Evolutionary conservation across 2,113 vertebrate genomes (phyloP).

Genomic region (Pao palembangensis): DNA sequence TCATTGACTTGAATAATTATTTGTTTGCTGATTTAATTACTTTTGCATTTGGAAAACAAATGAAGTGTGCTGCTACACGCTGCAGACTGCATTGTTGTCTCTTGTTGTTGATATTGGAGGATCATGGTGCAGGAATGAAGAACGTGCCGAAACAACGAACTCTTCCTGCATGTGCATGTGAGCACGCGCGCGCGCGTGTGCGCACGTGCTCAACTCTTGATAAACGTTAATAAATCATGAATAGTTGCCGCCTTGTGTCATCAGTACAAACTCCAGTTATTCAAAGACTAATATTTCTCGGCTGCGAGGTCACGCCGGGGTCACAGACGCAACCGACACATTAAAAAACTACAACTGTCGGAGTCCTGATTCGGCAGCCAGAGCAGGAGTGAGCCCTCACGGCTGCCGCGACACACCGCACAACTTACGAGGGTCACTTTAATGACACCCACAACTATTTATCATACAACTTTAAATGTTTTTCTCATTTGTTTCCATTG

Average conservation of each 20-base stretch:
- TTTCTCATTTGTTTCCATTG: slow-evolving; percentile 80
- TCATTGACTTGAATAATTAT: slow-evolving; percentile 83
- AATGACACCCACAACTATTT: slow-evolving; percentile 68
- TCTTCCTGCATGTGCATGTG: background rate
- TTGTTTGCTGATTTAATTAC: slow-evolving; percentile 82
- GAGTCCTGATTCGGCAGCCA: slow-evolving; percentile 34
- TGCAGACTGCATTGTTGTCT: slow-evolving; percentile 16
- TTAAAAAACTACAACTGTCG: slow-evolving; percentile 55
- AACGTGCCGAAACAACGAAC: background rate
- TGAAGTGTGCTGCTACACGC: slow-evolving; percentile 44
- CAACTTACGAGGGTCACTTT: slow-evolving; percentile 57
- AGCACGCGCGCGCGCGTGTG: background rate
- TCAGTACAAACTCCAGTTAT: slow-evolving; percentile 52
- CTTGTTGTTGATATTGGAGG: background rate
- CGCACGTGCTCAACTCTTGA: slow-evolving; percentile 37
- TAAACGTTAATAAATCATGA: slow-evolving; percentile 57
- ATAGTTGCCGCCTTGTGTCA: slow-evolving; percentile 56
- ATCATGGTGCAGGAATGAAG: background rate
- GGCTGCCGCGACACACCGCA: slow-evolving; percentile 53
- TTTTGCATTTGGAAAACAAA: slow-evolving; percentile 77
- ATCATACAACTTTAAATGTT: slow-evolving; percentile 78
- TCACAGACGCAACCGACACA: slow-evolving; percentile 47
- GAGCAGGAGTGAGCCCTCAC: slow-evolving; percentile 42
- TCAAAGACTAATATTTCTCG: slow-evolving; percentile 67
- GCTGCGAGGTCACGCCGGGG: slow-evolving; percentile 54